phyloP scores from a whole-genome alignment of 2,113 vertebrate genomes.

The Rhabdornis inornatus region DNA sequence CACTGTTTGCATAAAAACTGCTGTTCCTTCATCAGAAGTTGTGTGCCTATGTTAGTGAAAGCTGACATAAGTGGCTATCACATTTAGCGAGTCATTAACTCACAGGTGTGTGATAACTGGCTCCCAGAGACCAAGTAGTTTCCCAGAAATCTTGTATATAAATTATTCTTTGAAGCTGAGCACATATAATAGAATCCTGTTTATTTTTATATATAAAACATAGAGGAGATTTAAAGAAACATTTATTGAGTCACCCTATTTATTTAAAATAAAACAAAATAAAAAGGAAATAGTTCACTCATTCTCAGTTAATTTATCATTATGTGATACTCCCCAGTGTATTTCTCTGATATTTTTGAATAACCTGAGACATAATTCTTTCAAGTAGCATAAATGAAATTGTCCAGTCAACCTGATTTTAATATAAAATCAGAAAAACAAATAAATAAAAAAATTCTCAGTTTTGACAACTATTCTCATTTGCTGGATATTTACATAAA shows the following conservation, averaged over 20 bases:
- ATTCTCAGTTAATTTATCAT: background rate
- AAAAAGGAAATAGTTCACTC: background rate
- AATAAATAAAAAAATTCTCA: background rate
- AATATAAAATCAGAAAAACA: background rate
- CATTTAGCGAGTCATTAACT: background rate
- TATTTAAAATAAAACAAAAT: background rate
- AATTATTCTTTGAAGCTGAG: background rate
- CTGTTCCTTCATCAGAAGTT: background rate
- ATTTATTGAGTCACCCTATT: background rate
- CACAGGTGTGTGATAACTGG: background rate
- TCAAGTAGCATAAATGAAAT: background rate
- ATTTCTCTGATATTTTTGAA: background rate
- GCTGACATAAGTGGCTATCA: background rate
- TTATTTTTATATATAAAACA: background rate
- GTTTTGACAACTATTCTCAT: background rate
- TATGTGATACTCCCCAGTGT: background rate
- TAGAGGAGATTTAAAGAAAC: background rate
- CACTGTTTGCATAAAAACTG: background rate
- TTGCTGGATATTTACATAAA: background rate
- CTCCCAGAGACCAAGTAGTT: background rate
- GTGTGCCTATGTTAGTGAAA: background rate
- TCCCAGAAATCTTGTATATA: background rate
- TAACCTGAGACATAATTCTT: background rate
- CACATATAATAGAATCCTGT: background rate
- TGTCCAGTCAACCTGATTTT: background rate